Evolutionary conservation across 2,888 invertebrate species (phyloP), one percentile per base, ranked within the genome.

Genomic region (Stenurella melanura): DNA sequence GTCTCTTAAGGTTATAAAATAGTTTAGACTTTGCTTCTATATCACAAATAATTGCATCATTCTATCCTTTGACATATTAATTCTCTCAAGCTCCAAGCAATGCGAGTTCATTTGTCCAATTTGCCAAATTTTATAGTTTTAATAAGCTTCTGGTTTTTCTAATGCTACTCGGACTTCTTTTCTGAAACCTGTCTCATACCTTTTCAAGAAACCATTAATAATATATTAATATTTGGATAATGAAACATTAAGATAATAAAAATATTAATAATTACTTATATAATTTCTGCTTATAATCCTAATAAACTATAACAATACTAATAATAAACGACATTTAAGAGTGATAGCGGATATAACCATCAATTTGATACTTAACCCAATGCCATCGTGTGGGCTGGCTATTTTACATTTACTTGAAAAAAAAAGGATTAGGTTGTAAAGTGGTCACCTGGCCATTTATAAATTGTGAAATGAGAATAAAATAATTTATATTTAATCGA

Each of bases 221-320:
- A 12, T 12, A 15, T 9, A 42, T 42, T 42, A 42, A 42, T 12
- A 42, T 42, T 15, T 42, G 7, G 12, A 42, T 42, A 15, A 42
- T 42, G 1, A 42, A 42, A 9, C 30, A 34, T 34, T 34, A 34
- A 34, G 4, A 42, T 12, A 42, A 12, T 42, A 42, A 63, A 63
- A 38, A 38, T 63, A 63, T 11, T 17, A 42, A 17, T 11, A 63
- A 38, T 63, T 63, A n/a, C n/a, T 64, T 64, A 64, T 17, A 18
- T 50, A 64, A 64, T 12, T 42, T 10, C 18, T 19, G 1, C 5
- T 63, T 34, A 34, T 34, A 30, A n/a, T 11, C 34, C 17, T 30
- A n/a, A 63, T 63, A 17, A 63, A 42, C 18, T 38, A 21, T 30
- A 64, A 42, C 56, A 21, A 67, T 56, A 67, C 54, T 34, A 18